Evolutionary conservation across 2,888 invertebrate species (phyloP).

Genomic region (Harpagoxenus sublaevis): DNA sequence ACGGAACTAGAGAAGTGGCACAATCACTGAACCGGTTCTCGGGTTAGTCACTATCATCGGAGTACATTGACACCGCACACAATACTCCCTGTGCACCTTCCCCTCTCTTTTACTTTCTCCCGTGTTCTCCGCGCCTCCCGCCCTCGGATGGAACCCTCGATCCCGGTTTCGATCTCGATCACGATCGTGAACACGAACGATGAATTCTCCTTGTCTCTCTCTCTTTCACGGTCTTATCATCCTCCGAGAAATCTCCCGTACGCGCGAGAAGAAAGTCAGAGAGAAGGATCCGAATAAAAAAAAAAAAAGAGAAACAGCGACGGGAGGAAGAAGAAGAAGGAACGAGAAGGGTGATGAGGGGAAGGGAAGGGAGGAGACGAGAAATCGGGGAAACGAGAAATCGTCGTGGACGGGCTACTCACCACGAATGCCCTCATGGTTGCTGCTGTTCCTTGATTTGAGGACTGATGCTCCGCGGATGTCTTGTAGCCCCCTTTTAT

Average conservation of each 20-base stretch:
- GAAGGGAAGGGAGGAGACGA: conserved; percentile 37
- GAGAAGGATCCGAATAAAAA: not conserved
- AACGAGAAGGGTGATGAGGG: conserved; percentile 15
- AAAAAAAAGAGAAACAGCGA: not conserved
- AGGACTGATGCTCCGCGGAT: conserved; percentile 86
- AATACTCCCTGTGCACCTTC: conserved; percentile 47
- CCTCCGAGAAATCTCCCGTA: conserved; percentile 28
- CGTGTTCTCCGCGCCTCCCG: not conserved
- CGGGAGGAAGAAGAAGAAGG: not conserved
- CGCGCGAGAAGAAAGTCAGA: not conserved
- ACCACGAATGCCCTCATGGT: conserved; percentile 86
- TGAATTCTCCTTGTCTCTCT: conserved; percentile 30
- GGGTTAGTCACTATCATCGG: conserved; percentile 46
- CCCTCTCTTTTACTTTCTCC: conserved; percentile 60
- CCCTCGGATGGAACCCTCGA: conserved; percentile 6
- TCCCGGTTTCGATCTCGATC: conserved; percentile 45
- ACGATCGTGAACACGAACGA: not conserved
- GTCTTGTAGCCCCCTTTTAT: conserved; percentile 85
- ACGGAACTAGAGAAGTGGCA: conserved; percentile 57
- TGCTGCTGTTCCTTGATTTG: conserved; percentile 85
- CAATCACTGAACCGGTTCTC: conserved; percentile 60
- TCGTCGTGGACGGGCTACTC: conserved; percentile 78
- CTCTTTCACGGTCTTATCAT: conserved; percentile 17
- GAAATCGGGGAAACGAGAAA: conserved; percentile 34
- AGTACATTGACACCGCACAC: conserved; percentile 52